Base-by-base conservation (phyloP, 2,888 invertebrate genomes). In the Torymus texanus region DNA sequence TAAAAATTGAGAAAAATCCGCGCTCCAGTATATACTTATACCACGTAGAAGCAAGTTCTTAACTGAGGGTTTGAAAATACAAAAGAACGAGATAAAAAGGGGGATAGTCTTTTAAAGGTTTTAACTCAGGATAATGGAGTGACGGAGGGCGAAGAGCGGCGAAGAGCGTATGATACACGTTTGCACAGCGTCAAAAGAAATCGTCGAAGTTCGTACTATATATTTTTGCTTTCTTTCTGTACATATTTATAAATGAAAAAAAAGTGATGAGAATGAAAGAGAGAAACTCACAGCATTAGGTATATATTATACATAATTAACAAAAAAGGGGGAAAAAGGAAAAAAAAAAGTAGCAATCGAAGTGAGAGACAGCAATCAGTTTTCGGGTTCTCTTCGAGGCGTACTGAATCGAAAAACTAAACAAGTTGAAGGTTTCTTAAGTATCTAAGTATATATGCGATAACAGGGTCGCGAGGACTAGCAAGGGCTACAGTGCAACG, bases 191-290 rank as follows among this genome's bases (percentile, higher is more conserved):
- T 70, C 8, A 24, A 58, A 65, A 56, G 70, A 29, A 68, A 41
- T 41, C 53, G 72, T 78, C 55, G 58, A 78, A 75, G 53, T 65
- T 66, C 81, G 66, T 78, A 78, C 53, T 78, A 78, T 72, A 75
- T 77, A 74, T 80, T 65, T 74, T 77, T 74, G 74, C 78, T 81
- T 80, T 78, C 63, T 78, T 81, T 78, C 73, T 81, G 81, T 81
- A 81, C 50, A 81, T 81, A 81, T 73, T 78, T 81, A 78, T 81
- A 78, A 81, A 76, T 70, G 55, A 75, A 74, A 75, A 61, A 75
- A 72, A 67, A 50, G 3, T 5, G 67, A 68, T 61, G 41, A 41
- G n/a, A 21, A 29, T 10, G 62, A 70, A 53, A n/a, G 14, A 18
- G 53, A 59, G 66, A 62, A 66, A 75, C 65, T 77, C 63, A 65